These are phyloP conservation scores for Amphipoea lucens DNA, from an alignment of 2,888 invertebrate species.

Conservation along the genomic window DNA sequence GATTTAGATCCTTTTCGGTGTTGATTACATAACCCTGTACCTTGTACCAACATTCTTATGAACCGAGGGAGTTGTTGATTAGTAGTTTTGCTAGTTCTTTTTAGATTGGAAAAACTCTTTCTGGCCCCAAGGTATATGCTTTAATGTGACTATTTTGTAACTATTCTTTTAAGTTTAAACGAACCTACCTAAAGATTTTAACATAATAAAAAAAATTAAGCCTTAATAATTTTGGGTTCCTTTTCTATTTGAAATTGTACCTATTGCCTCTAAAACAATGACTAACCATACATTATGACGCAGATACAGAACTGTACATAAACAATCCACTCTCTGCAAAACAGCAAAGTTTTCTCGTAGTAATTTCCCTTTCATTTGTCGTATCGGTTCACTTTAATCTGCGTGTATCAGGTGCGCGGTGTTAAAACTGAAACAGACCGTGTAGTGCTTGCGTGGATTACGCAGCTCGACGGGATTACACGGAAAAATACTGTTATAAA, in stretches of 20 bases:
- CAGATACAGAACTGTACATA: background rate
- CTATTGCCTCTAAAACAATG: background rate
- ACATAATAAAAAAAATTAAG: background rate
- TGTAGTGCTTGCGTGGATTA: conserved; percentile 38
- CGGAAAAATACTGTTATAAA: conserved; percentile 37
- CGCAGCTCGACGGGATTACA: conserved; percentile 20
- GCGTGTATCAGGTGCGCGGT: conserved; percentile 33
- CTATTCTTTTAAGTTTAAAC: background rate
- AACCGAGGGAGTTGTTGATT: background rate
- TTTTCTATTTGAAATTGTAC: background rate
- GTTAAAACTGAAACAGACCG: conserved; percentile 53
- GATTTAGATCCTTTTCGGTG: conserved; percentile 47
- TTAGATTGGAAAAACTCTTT: background rate
- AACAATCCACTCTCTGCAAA: conserved; percentile 2
- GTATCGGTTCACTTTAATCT: conserved; percentile 63
- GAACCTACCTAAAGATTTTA: background rate
- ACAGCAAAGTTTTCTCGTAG: conserved; percentile 9
- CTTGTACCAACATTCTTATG: background rate
- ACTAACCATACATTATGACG: background rate
- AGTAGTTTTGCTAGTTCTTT: no score
- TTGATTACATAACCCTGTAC: conserved; percentile 39
- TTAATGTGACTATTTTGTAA: background rate
- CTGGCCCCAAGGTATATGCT: background rate
- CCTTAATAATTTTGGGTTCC: background rate
- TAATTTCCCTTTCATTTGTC: conserved; percentile 53